These are phyloP conservation scores for Erebia ligea DNA, from an alignment of 2,888 invertebrate genomes.

Conservation along the genomic window DNA sequence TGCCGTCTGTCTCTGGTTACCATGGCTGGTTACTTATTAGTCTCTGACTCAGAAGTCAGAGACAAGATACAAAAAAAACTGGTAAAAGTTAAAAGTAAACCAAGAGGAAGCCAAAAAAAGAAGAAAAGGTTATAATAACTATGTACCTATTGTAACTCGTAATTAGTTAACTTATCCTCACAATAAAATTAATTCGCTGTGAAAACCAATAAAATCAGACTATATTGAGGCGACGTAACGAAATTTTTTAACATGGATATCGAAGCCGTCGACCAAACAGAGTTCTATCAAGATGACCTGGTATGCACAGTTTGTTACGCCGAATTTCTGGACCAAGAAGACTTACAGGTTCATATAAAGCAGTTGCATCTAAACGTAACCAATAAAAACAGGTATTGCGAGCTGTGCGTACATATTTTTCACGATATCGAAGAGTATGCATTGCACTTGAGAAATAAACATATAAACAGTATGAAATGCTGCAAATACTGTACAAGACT, in stretches of 20 bases:
- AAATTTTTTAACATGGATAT: conserved; percentile 6
- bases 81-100: too few relatives aligned
- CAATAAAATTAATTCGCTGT: not conserved
- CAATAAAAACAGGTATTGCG: conserved; percentile 47
- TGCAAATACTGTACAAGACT: conserved; percentile 59
- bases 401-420: conserved; percentile 53
- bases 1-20: too few relatives aligned
- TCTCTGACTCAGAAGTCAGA: too few relatives aligned
- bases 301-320: conserved; percentile 59
- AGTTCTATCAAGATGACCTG: conserved; percentile 46
- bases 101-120: too few relatives aligned
- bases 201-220: not conserved
- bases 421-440: conserved; percentile 53
- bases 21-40: too few relatives aligned
- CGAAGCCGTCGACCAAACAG: conserved; percentile 13
- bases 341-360: conserved; percentile 56
- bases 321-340: conserved; percentile 67
- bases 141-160: too few relatives aligned
- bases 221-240: not conserved
- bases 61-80: too few relatives aligned
- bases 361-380: conserved; percentile 54
- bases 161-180: too few relatives aligned
- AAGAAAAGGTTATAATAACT: too few relatives aligned
- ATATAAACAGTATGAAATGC: conserved; percentile 50
- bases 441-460: conserved; percentile 56